These are phyloP conservation scores for Sarcophaga rosellei DNA, from an alignment of 2,888 invertebrate species.

Conservation along the genomic window DNA sequence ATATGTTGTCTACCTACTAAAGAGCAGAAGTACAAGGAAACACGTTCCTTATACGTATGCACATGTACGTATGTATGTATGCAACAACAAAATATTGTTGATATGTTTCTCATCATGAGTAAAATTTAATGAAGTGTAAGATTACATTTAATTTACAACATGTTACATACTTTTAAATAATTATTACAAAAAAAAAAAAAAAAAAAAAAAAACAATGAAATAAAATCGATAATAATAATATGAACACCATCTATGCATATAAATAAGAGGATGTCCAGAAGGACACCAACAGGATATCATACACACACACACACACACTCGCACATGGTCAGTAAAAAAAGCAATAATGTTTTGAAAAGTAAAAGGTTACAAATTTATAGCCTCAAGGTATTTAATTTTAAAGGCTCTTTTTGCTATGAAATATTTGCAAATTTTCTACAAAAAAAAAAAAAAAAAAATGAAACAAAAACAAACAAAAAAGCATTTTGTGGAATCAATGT, in stretches of 20 bases:
- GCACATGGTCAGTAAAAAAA: background rate
- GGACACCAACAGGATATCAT: background rate
- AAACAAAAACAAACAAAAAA: too few species aligned
- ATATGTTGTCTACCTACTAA: background rate
- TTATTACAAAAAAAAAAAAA: background rate
- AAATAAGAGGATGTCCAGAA: background rate
- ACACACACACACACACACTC: background rate
- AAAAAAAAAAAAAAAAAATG: too few species aligned
- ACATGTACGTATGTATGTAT: background rate
- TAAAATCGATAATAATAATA: too few species aligned
- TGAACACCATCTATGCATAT: background rate
- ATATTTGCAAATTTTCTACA: slow-evolving; percentile 2
- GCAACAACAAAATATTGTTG: slow-evolving; percentile 1
- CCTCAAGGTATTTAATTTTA: slow-evolving; percentile 22
- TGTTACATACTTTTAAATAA: slow-evolving; percentile 55
- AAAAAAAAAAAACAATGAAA: background rate
- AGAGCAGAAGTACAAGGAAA: background rate
- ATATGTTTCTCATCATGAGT: slow-evolving; percentile 26
- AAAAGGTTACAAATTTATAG: slow-evolving; percentile 36
- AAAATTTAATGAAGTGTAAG: slow-evolving; percentile 62
- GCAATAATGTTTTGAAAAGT: background rate
- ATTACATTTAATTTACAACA: slow-evolving; percentile 65
- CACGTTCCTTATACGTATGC: background rate
- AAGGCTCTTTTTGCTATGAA: background rate
- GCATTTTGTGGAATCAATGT: too few species aligned